phyloP scores from a whole-genome alignment of 2,797 vertebrate genomes.

The Rousettus madagascariensis region DNA sequence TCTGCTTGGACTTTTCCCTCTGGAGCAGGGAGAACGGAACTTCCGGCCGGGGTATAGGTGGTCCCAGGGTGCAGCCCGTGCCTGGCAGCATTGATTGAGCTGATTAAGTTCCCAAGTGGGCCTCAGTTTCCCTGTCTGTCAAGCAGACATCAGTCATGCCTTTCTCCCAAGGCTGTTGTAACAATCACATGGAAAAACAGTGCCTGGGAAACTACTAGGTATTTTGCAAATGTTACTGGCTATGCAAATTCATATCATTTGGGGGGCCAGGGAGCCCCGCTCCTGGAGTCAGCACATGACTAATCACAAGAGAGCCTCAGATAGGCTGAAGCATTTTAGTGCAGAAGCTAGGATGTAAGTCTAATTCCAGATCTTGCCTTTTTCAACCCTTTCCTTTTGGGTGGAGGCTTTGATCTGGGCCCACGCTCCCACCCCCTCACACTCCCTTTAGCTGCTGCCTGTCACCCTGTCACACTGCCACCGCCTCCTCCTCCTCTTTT shows the following conservation, averaged over 20 bases:
- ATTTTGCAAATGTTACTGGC: neutral
- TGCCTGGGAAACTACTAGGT: neutral
- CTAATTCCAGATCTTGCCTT: neutral
- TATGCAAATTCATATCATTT: neutral
- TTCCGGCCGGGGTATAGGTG: neutral
- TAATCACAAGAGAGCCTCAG: neutral
- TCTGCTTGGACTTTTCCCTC: neutral
- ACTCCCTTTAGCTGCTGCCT: neutral
- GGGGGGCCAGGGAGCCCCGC: neutral
- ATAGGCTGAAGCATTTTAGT: neutral
- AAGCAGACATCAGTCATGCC: neutral
- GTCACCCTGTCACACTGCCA: neutral
- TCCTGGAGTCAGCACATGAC: neutral
- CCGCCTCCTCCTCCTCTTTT: neutral
- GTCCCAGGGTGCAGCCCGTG: neutral
- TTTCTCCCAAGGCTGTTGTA: neutral
- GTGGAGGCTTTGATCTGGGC: neutral
- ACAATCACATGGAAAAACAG: neutral
- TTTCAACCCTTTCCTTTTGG: neutral
- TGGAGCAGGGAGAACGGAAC: neutral
- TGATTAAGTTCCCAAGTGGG: neutral
- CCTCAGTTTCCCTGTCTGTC: neutral
- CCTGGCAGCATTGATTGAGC: neutral
- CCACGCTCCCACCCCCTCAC: accelerated
- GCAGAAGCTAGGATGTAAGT: neutral